A percentile compares a stretch with the other conserved stretches of the same genome.
Conservation (phyloP, 2,888 invertebrate species). For the Listrodromus nycthemerus region DNA sequence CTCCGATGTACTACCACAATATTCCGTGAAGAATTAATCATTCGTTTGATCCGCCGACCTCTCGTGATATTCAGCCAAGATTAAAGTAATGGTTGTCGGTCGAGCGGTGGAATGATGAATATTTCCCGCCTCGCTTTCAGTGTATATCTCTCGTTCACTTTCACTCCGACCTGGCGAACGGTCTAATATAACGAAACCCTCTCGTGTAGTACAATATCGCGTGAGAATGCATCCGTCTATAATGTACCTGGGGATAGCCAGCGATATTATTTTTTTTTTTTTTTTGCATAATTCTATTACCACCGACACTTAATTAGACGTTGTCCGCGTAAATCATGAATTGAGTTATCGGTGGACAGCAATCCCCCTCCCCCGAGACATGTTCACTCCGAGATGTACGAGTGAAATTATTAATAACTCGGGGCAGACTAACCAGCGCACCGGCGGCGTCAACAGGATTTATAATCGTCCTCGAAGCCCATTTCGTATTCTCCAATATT, state of each 20-base stretch:
- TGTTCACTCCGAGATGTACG: slow-evolving; percentile 34
- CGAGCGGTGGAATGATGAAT: slow-evolving; percentile 69
- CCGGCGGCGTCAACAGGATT: slow-evolving; percentile 29
- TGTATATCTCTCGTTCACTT: slow-evolving; percentile 66
- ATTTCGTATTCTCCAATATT: slow-evolving; percentile 28
- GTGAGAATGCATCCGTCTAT: slow-evolving; percentile 65
- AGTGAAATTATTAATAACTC: slow-evolving; percentile 76
- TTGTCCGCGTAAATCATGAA: slow-evolving; percentile 62
- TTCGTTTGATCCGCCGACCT: slow-evolving; percentile 71
- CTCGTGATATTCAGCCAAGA: slow-evolving; percentile 69
- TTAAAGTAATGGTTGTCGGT: slow-evolving; percentile 71
- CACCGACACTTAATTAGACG: slow-evolving; percentile 65
- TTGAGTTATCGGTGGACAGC: slow-evolving; percentile 66
- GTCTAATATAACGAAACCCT: slow-evolving; percentile 22
- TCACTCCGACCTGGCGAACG: slow-evolving; percentile 64
- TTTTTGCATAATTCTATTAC: slow-evolving; percentile 65
- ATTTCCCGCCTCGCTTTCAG: slow-evolving; percentile 68
- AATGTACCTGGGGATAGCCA: not conserved
- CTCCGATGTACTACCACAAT: slow-evolving; percentile 31
- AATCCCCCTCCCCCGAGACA: not conserved
- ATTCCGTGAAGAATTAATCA: slow-evolving; percentile 72
- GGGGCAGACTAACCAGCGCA: slow-evolving; percentile 34
- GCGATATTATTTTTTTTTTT: slow-evolving; percentile 62
- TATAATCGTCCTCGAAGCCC: slow-evolving; percentile 44
- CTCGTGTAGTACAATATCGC: slow-evolving; percentile 55